Percentiles rank a stretch among this genome's conserved stretches.
Conservation (phyloP, 2,113 vertebrate species). For the Tachycineta bicolor region DNA sequence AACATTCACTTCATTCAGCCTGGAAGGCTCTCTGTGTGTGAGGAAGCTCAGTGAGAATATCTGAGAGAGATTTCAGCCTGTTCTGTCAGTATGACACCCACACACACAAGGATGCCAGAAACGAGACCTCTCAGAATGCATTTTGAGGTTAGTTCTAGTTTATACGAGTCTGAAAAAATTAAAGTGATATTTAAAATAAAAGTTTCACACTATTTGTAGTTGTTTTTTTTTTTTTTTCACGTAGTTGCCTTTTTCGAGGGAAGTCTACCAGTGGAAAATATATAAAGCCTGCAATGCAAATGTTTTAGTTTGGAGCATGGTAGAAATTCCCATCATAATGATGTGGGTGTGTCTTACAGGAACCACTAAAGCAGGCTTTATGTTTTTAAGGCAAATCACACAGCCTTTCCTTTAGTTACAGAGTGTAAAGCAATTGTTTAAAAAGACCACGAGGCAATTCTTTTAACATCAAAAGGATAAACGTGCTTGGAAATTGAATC, state of each 20-base stretch:
- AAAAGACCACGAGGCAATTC: neutral
- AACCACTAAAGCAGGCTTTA: neutral
- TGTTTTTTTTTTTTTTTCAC: neutral
- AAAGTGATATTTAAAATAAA: neutral
- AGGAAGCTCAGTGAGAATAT: neutral
- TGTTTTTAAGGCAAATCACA: neutral
- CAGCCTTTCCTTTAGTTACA: neutral
- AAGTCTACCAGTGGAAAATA: neutral
- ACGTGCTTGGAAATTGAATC: neutral
- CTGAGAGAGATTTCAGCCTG: neutral
- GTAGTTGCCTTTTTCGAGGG: neutral
- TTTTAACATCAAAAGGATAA: conserved; percentile 1
- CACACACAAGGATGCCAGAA: neutral
- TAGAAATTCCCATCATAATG: neutral
- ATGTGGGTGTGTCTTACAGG: neutral
- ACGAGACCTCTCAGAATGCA: neutral
- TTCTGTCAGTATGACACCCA: neutral
- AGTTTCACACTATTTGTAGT: neutral
- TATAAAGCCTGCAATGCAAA: neutral
- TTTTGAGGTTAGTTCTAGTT: neutral
- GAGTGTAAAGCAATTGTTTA: neutral
- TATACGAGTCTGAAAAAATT: neutral
- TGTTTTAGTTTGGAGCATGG: neutral
- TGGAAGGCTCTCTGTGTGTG: neutral
- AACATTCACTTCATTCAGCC: neutral